Evolutionary conservation across 2,113 vertebrate genomes (phyloP).

Genomic region (Centropus unirufus): DNA sequence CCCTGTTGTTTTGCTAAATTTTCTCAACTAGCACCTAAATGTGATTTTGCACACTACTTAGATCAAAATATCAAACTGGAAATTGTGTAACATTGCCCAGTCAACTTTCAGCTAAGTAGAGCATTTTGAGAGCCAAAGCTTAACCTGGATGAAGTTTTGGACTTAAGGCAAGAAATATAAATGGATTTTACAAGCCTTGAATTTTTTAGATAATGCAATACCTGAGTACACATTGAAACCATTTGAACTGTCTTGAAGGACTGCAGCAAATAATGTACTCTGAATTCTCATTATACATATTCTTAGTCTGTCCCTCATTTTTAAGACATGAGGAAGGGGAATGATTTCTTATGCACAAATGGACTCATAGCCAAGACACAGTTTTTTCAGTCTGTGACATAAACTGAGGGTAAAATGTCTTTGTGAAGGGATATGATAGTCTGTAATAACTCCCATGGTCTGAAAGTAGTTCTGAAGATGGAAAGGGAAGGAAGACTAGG

Average conservation of each 20-base stretch:
- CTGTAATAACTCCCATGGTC: neutral
- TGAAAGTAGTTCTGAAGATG: neutral
- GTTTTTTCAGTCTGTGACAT: neutral
- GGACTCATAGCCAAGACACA: neutral
- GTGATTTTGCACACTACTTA: neutral
- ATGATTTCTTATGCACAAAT: neutral
- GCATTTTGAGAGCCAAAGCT: neutral
- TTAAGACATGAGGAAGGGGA: neutral
- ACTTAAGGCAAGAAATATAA: neutral
- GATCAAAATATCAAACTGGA: neutral
- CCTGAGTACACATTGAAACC: neutral
- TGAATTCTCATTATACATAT: neutral
- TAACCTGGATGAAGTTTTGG: neutral
- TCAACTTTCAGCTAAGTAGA: neutral
- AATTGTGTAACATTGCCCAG: neutral
- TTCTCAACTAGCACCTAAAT: neutral
- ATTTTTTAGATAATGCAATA: neutral
- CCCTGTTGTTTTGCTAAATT: constrained; percentile 10
- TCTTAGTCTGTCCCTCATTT: neutral
- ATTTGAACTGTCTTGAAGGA: neutral
- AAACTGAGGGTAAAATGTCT: neutral
- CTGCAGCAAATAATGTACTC: neutral
- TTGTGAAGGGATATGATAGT: neutral
- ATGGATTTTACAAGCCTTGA: neutral
- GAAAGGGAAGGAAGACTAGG: neutral